These are phyloP conservation scores for Pseudopipra pipra DNA, from an alignment of 2,113 vertebrate genomes.

Conservation along the genomic window DNA sequence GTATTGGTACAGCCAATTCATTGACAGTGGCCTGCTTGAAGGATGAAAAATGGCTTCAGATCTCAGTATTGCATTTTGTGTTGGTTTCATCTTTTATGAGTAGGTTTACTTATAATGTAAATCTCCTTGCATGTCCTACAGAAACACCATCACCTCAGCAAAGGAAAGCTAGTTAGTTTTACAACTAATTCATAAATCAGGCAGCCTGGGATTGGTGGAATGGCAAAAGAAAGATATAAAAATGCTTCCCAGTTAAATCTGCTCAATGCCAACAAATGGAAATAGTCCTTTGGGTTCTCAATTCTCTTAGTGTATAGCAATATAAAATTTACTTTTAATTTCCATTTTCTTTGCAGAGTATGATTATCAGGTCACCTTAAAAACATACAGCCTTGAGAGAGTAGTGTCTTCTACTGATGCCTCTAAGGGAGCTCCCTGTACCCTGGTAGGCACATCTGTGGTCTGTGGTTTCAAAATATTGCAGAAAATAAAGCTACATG, in stretches of 20 bases:
- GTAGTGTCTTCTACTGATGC: background rate
- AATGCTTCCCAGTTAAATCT: background rate
- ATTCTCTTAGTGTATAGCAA: background rate
- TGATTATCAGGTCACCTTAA: background rate
- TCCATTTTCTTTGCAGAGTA: background rate
- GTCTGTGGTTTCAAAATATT: background rate
- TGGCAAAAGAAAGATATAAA: background rate
- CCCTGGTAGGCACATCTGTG: background rate
- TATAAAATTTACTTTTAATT: background rate
- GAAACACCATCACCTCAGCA: background rate
- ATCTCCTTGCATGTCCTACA: background rate
- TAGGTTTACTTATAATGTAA: background rate
- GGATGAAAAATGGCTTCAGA: background rate
- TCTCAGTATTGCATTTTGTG: background rate
- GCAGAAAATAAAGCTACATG: background rate
- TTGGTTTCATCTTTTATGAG: background rate
- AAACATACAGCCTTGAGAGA: background rate
- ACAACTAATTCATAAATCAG: background rate
- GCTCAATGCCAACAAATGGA: background rate
- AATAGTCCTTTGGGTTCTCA: background rate
- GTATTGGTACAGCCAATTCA: background rate
- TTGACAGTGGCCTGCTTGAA: background rate
- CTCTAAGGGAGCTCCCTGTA: background rate
- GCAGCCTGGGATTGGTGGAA: background rate
- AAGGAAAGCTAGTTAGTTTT: background rate